A percentile compares a stretch with the other conserved stretches of the same genome.
phyloP scores from a whole-genome alignment of 2,113 vertebrate species.

The Dipodomys merriami region DNA sequence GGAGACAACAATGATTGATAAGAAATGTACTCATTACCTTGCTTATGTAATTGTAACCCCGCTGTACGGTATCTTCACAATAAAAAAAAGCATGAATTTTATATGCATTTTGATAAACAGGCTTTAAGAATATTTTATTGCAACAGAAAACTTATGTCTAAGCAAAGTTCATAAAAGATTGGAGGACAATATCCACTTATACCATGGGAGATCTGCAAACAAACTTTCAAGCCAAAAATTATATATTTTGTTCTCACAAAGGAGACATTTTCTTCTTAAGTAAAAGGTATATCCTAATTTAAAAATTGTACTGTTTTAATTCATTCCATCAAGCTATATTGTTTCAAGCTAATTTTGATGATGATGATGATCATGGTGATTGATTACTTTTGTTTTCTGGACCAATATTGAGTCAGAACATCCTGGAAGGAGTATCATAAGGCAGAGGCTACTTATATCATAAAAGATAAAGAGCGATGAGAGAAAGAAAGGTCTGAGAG shows the following conservation, averaged over 20 bases:
- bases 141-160: background rate
- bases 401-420: too few species aligned
- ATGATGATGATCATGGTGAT: too few species aligned
- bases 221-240: background rate
- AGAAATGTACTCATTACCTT: too few species aligned
- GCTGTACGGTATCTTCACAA: too few species aligned
- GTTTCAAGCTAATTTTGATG: background rate
- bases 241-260: background rate
- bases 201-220: background rate
- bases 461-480: too few species aligned
- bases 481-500: too few species aligned
- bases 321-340: background rate
- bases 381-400: background rate
- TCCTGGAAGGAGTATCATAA: too few species aligned
- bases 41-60: too few species aligned
- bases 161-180: background rate
- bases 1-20: too few species aligned
- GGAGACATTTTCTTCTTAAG: background rate
- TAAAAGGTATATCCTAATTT: background rate
- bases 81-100: background rate
- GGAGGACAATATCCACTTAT: background rate
- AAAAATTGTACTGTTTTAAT: background rate
- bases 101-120: background rate
- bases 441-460: too few species aligned
- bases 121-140: background rate